phyloP scores from a whole-genome alignment of 2,113 vertebrate genomes.

The Channa maculata region DNA sequence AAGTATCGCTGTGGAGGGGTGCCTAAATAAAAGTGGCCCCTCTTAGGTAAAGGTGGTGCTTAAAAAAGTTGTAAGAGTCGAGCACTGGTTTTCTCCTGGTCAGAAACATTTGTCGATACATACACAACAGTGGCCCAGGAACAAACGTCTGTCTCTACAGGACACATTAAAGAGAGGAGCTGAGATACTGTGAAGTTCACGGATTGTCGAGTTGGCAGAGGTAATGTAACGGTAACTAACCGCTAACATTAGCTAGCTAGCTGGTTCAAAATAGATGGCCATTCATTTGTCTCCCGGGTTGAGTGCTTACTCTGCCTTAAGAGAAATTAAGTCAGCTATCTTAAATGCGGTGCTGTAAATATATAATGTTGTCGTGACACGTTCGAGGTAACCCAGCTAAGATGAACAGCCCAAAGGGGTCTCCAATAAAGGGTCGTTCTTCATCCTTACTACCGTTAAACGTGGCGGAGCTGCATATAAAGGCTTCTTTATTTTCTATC shows the following conservation, averaged over 20 bases:
- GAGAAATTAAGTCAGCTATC: not conserved
- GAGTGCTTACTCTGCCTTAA: rapidly evolving
- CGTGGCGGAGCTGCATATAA: conserved; percentile 58
- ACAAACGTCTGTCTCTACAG: not conserved
- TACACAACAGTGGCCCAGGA: not conserved
- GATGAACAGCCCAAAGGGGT: not conserved
- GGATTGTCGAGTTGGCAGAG: conserved; percentile 67
- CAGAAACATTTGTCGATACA: not conserved
- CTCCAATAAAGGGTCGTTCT: conserved; percentile 13
- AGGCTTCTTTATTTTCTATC: conserved; percentile 48
- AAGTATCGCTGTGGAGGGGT: not conserved
- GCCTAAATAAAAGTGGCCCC: not conserved
- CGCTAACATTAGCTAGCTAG: not conserved
- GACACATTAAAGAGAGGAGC: conserved; percentile 11
- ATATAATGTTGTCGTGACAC: not conserved
- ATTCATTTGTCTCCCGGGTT: conserved; percentile 23
- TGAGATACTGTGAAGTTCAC: conserved; percentile 40
- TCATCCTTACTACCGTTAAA: conserved; percentile 9
- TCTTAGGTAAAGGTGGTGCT: not conserved
- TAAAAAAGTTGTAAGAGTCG: not conserved
- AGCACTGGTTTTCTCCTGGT: not conserved
- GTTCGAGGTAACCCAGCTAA: not conserved
- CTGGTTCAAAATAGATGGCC: not conserved
- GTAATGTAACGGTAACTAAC: conserved; percentile 46
- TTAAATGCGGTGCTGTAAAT: not conserved